A percentile compares a stretch with the other conserved stretches of the same genome.
These are phyloP conservation scores for Nicator chloris DNA, from an alignment of 2,113 vertebrate species.

Conservation along the genomic window DNA sequence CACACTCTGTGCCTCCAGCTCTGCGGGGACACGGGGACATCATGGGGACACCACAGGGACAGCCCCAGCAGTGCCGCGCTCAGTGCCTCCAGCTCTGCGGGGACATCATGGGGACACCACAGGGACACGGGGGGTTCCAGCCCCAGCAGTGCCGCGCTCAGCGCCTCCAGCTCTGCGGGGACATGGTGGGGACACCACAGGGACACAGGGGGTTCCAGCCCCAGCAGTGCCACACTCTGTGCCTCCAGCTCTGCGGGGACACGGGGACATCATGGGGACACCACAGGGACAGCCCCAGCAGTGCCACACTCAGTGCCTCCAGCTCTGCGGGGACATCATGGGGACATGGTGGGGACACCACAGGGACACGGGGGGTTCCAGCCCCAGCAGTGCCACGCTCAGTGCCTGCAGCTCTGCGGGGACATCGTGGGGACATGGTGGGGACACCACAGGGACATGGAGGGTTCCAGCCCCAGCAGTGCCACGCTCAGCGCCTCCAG, in stretches of 20 bases:
- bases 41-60: too few relatives aligned
- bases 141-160: slow-evolving; percentile 75
- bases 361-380: too few relatives aligned
- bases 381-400: too few relatives aligned
- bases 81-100: not conserved
- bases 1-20: not conserved
- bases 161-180: slow-evolving; percentile 75
- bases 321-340: too few relatives aligned
- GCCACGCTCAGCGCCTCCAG: not conserved
- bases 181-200: not conserved
- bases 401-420: not conserved
- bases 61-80: too few relatives aligned
- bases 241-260: too few relatives aligned
- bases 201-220: not conserved
- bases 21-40: not conserved
- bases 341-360: too few relatives aligned
- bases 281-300: too few relatives aligned
- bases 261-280: too few relatives aligned
- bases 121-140: slow-evolving; percentile 27
- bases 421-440: not conserved
- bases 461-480: not conserved
- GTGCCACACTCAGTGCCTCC: too few relatives aligned
- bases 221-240: too few relatives aligned
- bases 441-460: not conserved
- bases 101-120: not conserved